phyloP scores from a whole-genome alignment of 2,888 invertebrate species.

The Acheta domesticus region DNA sequence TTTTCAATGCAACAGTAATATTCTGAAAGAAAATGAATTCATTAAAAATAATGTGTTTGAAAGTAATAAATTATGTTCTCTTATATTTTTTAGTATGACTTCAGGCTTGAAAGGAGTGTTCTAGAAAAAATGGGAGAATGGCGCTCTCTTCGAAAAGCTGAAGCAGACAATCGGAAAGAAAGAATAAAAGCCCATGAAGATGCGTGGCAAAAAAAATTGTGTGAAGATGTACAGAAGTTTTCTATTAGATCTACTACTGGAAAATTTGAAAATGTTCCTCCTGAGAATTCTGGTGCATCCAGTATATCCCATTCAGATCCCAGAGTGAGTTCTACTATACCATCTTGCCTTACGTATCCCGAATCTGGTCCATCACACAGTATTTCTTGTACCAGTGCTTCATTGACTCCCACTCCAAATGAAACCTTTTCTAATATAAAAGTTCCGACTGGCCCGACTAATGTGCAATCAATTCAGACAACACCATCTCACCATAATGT shows the following conservation, averaged over 20 bases:
- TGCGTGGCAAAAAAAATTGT: slow-evolving; percentile 22
- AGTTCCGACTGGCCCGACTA: background rate
- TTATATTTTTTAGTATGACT: slow-evolving; percentile 57
- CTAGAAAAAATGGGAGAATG: slow-evolving; percentile 69
- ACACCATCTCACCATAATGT: background rate
- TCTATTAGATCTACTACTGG: background rate
- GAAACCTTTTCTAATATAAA: slow-evolving; percentile 25
- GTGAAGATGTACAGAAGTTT: slow-evolving; percentile 22
- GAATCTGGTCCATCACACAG: background rate
- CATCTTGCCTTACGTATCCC: slow-evolving; percentile 24
- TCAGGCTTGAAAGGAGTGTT: slow-evolving; percentile 69
- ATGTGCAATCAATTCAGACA: background rate
- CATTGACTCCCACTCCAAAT: background rate
- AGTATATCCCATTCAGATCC: slow-evolving; percentile 22
- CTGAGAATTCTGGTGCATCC: background rate
- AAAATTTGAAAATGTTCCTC: background rate
- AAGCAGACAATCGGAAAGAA: slow-evolving; percentile 59
- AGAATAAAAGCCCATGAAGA: slow-evolving; percentile 57
- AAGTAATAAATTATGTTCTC: background rate
- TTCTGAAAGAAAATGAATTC: slow-evolving; percentile 18
- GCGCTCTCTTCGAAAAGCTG: slow-evolving; percentile 61
- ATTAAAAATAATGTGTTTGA: too few relatives aligned
- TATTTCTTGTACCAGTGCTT: slow-evolving; percentile 22
- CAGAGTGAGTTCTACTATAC: slow-evolving; percentile 31
- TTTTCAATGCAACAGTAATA: background rate